Evolutionary conservation across 2,888 invertebrate genomes (phyloP).

Genomic region (Euplexia lucipara): DNA sequence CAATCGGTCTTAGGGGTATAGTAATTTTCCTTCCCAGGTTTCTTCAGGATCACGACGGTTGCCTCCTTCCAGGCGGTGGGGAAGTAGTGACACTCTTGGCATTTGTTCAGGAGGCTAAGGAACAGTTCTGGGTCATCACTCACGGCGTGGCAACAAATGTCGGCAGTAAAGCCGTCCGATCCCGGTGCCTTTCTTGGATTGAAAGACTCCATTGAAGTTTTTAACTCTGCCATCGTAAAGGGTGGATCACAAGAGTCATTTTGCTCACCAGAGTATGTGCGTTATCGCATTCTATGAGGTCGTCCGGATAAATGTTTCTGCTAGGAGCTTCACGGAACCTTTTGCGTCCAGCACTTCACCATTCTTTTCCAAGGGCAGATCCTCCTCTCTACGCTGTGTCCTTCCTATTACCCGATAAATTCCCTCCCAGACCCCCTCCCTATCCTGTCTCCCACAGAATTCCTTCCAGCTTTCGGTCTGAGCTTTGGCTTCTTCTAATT

Average conservation of each 20-base stretch:
- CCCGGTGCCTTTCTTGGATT: constrained; percentile 39
- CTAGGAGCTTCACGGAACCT: constrained; percentile 26
- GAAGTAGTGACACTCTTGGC: not conserved
- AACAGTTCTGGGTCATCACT: not conserved
- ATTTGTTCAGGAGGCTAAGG: not conserved
- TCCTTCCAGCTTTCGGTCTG: constrained; percentile 4
- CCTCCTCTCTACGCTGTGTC: constrained; percentile 2
- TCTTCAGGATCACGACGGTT: not conserved
- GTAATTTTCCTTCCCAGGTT: constrained; percentile 4
- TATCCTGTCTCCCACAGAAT: constrained; percentile 52
- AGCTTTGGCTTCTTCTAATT: constrained; percentile 10
- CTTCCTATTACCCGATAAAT: constrained; percentile 6
- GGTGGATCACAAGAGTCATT: constrained; percentile 33
- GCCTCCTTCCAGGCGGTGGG: constrained; percentile 33
- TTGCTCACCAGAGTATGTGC: not conserved
- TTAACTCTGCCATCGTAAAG: constrained; percentile 36
- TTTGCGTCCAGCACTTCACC: constrained; percentile 6
- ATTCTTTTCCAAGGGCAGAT: not conserved
- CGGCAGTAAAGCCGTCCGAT: not conserved
- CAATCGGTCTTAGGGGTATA: constrained; percentile 16
- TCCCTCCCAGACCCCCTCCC: constrained; percentile 28
- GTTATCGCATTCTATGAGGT: not conserved
- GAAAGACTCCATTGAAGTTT: not conserved
- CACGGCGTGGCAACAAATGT: not conserved
- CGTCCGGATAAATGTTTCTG: constrained; percentile 19